Percentiles rank a stretch among this genome's conserved stretches.
phyloP scores from a whole-genome alignment of 1,140 invertebrate species.

The Cydia fagiglandana region DNA sequence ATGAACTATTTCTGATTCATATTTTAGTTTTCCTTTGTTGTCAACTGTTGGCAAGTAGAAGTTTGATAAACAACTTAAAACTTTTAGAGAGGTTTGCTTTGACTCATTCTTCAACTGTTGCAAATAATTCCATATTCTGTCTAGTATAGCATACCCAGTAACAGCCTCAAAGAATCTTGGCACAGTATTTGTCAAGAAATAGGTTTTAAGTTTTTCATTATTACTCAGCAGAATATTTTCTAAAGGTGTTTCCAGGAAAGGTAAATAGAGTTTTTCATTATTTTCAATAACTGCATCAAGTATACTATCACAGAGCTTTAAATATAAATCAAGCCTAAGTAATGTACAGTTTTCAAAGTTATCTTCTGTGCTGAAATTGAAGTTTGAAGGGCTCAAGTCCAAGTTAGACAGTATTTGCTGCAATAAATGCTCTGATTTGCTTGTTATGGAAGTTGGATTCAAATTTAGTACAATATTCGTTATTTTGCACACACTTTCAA shows the following conservation, averaged over 20 bases:
- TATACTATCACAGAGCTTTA: slow-evolving; percentile 59
- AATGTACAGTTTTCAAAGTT: not conserved
- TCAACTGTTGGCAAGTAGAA: slow-evolving; percentile 58
- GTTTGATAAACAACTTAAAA: slow-evolving; percentile 61
- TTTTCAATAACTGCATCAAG: slow-evolving; percentile 53
- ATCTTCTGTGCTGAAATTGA: not conserved
- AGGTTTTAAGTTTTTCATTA: slow-evolving; percentile 54
- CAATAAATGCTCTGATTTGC: slow-evolving; percentile 68
- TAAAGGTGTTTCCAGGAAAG: slow-evolving; percentile 57
- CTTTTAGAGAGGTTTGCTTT: slow-evolving; percentile 49
- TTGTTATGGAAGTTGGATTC: slow-evolving; percentile 48
- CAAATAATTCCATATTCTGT: slow-evolving; percentile 61
- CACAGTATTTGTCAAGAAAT: slow-evolving; percentile 60
- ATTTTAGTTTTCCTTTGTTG: slow-evolving; percentile 35
- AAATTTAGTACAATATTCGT: slow-evolving; percentile 54
- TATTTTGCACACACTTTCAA: slow-evolving; percentile 56
- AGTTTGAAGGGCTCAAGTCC: slow-evolving; percentile 36
- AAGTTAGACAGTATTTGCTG: slow-evolving; percentile 61
- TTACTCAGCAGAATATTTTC: slow-evolving; percentile 50
- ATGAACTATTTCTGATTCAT: slow-evolving; percentile 50
- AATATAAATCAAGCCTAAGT: slow-evolving; percentile 37
- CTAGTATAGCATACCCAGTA: slow-evolving; percentile 57
- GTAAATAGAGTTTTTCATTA: slow-evolving; percentile 48
- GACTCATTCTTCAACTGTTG: slow-evolving; percentile 40
- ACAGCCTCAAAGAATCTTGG: slow-evolving; percentile 53